These are phyloP conservation scores for Perodicticus potto DNA, from an alignment of 2,797 vertebrate genomes.

Conservation along the genomic window DNA sequence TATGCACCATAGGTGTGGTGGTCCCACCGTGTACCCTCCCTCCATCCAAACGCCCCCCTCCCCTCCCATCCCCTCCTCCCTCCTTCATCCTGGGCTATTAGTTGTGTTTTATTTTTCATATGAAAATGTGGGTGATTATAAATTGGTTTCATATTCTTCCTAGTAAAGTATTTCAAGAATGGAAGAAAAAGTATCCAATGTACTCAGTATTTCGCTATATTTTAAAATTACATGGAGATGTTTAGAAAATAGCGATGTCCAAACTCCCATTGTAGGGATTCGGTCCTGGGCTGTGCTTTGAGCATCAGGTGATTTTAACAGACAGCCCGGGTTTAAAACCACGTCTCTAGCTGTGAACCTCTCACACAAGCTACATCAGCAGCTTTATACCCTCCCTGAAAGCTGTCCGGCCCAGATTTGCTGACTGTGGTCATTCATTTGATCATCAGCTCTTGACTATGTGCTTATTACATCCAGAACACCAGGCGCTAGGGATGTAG, in stretches of 20 bases:
- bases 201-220: background rate
- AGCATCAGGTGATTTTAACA: background rate
- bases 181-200: too few species aligned
- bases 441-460: background rate
- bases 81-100: too few species aligned
- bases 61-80: too few species aligned
- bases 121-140: too few species aligned
- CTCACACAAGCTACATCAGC: background rate
- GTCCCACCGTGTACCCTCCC: too few species aligned
- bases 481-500: background rate
- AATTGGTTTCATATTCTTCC: too few species aligned
- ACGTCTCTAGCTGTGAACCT: background rate
- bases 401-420: background rate
- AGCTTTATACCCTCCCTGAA: background rate
- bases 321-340: background rate
- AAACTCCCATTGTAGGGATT: background rate
- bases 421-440: background rate
- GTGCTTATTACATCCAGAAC: background rate
- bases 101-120: too few species aligned
- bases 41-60: too few species aligned
- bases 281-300: background rate
- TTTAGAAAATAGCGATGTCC: slow-evolving; percentile 17
- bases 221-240: background rate
- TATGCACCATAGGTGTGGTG: too few species aligned
- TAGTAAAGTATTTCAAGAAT: too few species aligned